Base-by-base conservation (phyloP, 35 echinoderm and acorn worm species). In the Stichopus chloronotus region DNA sequence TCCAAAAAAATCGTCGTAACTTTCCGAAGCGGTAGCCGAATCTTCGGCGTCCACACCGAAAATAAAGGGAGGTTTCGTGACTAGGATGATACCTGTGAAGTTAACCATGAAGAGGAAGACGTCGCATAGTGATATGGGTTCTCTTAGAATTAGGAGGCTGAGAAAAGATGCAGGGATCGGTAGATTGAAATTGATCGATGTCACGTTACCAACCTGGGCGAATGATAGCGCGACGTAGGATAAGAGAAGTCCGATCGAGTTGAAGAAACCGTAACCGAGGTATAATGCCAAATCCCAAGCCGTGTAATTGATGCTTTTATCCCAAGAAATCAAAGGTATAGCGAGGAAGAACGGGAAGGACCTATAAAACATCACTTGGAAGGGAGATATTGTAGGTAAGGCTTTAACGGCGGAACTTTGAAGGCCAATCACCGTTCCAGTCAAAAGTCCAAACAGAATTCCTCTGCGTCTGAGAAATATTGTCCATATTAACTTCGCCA, bases 321-420 rank as follows among this genome's bases (percentile, higher is more conserved):
- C 19, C 80, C 80, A 83, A 17, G 30, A 55, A 13, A 55, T 83
- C 43, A 43, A 83, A 0, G 16, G 53, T 13, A 83, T 17, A 7
- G 80, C n/a, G 5, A 83, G 9, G 13, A 83, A 56, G 55, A 83
- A 83, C 14, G 80, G 16, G 80, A 83, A 83, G n/a, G 43, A 55
- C 14, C 80, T 12, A 56, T 53, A 83, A 55, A 83, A 83, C 80
- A 83, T 83, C 19, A 83, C 14, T 55, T 83, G 80, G 80, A 53
- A 83, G 6, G 80, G 80, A 4, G 52, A 56, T 56, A 83, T 14
- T 3, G 80, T 53, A 16, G 80, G 61, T 65, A 65, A 65, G 4
- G 61, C 61, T 19, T 65, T 65, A 11, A 65, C 61, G 19, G 61
- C 19, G 11, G 61, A 65, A 4, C 11, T 14, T 9, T 65, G 61